Evolutionary conservation across 2,113 vertebrate species (phyloP).

Genomic region (Herpailurus yagouaroundi): DNA sequence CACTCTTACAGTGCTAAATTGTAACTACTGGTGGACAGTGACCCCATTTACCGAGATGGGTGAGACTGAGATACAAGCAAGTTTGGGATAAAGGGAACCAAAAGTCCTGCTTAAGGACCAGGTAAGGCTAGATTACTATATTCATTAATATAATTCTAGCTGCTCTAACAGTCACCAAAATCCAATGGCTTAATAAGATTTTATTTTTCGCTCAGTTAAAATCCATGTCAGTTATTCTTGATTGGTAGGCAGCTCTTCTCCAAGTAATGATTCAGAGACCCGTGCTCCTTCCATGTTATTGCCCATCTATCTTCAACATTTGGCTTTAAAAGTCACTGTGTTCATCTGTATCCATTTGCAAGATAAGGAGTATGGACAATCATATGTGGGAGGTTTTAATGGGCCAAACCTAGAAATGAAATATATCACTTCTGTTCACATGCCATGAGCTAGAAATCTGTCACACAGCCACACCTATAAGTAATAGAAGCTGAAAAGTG

Average conservation of each 20-base stretch:
- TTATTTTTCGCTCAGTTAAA: conserved; percentile 8
- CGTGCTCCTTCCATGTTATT: not conserved
- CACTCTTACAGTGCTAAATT: not conserved
- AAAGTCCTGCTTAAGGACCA: not conserved
- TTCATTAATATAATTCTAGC: not conserved
- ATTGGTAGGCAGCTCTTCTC: not conserved
- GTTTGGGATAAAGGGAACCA: not conserved
- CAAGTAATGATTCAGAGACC: not conserved
- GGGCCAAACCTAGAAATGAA: not conserved
- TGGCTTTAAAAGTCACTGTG: not conserved
- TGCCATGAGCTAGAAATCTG: not conserved
- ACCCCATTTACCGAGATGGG: not conserved
- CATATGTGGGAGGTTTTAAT: not conserved
- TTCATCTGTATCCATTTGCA: not conserved
- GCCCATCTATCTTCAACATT: not conserved
- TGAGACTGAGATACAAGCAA: not conserved
- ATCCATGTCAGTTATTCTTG: not conserved
- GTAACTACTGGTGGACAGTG: too few relatives aligned
- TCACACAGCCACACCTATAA: not conserved
- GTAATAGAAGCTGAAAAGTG: not conserved
- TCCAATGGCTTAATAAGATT: conserved; percentile 15
- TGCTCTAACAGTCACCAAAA: not conserved
- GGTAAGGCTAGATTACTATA: not conserved
- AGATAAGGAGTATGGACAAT: not conserved
- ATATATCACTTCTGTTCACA: not conserved